Conservation (phyloP, 2,888 invertebrate genomes). For the Halictus quadricinctus region DNA sequence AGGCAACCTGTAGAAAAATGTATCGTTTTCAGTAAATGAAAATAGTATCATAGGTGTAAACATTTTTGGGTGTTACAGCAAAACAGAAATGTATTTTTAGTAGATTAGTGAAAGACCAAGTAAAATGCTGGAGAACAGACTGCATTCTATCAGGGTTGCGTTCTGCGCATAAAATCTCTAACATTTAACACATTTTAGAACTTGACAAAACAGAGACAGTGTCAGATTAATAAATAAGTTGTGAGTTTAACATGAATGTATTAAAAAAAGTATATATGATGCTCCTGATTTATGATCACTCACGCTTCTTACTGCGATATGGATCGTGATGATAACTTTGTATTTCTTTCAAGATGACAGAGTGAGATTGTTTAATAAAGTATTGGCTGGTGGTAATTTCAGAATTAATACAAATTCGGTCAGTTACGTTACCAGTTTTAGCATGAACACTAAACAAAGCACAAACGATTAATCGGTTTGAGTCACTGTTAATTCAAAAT, state of each 20-base stretch:
- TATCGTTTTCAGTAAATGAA: slow-evolving; percentile 7
- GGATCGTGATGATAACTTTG: neutral
- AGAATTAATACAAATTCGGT: slow-evolving; percentile 58
- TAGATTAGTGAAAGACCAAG: slow-evolving; percentile 56
- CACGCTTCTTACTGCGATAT: slow-evolving; percentile 17
- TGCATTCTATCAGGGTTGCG: slow-evolving; percentile 37
- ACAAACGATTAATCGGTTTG: slow-evolving; percentile 73
- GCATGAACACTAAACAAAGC: slow-evolving; percentile 70
- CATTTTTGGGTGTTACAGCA: slow-evolving; percentile 36
- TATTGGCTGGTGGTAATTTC: slow-evolving; percentile 71
- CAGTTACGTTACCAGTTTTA: slow-evolving; percentile 60
- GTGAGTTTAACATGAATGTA: slow-evolving; percentile 7
- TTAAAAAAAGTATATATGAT: slow-evolving; percentile 26
- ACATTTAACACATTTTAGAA: slow-evolving; percentile 13
- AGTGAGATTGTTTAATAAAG: slow-evolving; percentile 68
- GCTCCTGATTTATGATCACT: slow-evolving; percentile 12
- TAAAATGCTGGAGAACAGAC: slow-evolving; percentile 32
- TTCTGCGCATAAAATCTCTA: neutral
- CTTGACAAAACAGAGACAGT: neutral
- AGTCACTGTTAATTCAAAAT: slow-evolving; percentile 74
- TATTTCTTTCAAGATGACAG: slow-evolving; percentile 33
- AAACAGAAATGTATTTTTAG: slow-evolving; percentile 49
- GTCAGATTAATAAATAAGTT: neutral
- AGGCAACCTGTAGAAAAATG: slow-evolving; percentile 85
- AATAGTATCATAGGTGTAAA: slow-evolving; percentile 4